Evolutionary conservation across 2,797 vertebrate species (phyloP).

Genomic region (Bradypodion ventrale): DNA sequence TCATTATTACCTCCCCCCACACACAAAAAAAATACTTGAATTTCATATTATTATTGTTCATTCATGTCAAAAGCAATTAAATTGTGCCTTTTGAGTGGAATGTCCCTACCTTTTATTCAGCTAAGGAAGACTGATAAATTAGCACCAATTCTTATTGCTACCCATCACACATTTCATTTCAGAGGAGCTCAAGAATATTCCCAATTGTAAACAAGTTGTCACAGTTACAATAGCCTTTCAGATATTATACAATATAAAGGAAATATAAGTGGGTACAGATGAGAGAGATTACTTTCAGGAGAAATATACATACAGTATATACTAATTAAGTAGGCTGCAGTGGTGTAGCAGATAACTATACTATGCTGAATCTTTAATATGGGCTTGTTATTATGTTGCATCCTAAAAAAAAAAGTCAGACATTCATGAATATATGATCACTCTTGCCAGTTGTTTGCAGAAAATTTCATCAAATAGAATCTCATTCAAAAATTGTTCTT

Average conservation of each 20-base stretch:
- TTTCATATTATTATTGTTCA: too few relatives aligned
- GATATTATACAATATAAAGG: neutral
- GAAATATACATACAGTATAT: neutral
- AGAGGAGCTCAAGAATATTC: neutral
- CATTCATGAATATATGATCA: neutral
- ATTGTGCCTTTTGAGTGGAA: too few relatives aligned
- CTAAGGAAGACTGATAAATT: neutral
- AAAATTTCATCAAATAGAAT: conserved; percentile 26
- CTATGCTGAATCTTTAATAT: neutral
- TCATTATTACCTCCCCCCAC: neutral
- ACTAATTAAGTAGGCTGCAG: neutral
- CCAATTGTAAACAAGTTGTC: neutral
- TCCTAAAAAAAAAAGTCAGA: neutral
- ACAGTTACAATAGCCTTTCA: neutral
- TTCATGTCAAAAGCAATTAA: too few relatives aligned
- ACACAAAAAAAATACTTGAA: neutral
- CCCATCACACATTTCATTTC: neutral
- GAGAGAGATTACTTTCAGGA: neutral
- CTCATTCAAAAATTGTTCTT: neutral
- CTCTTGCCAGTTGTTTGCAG: neutral
- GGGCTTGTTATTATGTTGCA: neutral
- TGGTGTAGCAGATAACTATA: neutral
- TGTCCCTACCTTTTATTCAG: neutral
- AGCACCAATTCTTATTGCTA: neutral
- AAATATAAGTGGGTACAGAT: neutral